Conservation (phyloP, 2,113 vertebrate genomes). For the Aramus guarauna region DNA sequence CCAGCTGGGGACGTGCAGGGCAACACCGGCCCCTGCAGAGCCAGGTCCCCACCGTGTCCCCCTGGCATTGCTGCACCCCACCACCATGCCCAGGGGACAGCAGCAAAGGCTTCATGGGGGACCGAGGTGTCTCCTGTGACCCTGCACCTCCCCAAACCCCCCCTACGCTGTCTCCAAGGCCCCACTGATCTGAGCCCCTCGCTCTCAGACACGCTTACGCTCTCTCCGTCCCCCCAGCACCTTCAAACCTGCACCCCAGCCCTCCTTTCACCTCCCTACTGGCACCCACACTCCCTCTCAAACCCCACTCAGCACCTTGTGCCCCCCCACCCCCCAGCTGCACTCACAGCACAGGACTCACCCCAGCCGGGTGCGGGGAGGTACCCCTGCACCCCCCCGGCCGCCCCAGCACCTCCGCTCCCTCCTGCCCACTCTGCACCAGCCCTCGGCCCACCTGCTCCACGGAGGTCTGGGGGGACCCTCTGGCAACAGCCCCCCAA, state of each 20-base stretch:
- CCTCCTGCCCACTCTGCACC: not conserved
- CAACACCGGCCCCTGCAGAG: not conserved
- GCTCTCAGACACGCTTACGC: fast-evolving
- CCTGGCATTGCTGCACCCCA: too few relatives aligned
- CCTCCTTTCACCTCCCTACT: not conserved
- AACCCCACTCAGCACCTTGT: not conserved
- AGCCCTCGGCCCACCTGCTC: not conserved
- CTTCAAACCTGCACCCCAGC: too few relatives aligned
- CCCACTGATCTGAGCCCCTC: not conserved
- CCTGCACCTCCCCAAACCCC: not conserved
- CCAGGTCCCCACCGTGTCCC: fast-evolving
- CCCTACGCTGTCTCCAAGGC: fast-evolving
- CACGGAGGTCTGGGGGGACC: fast-evolving
- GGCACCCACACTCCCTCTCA: not conserved
- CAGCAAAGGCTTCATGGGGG: not conserved
- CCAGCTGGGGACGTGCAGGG: not conserved
- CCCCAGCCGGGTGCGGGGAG: fast-evolving
- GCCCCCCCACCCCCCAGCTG: not conserved
- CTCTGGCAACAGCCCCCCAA: not conserved
- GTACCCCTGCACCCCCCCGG: too few relatives aligned
- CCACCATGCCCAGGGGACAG: fast-evolving
- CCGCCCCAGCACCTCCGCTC: not conserved
- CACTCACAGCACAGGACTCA: not conserved
- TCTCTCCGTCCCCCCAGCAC: not conserved
- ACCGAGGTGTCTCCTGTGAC: too few relatives aligned